phyloP scores from a whole-genome alignment of 2,113 vertebrate species.

The Maccullochella peelii region DNA sequence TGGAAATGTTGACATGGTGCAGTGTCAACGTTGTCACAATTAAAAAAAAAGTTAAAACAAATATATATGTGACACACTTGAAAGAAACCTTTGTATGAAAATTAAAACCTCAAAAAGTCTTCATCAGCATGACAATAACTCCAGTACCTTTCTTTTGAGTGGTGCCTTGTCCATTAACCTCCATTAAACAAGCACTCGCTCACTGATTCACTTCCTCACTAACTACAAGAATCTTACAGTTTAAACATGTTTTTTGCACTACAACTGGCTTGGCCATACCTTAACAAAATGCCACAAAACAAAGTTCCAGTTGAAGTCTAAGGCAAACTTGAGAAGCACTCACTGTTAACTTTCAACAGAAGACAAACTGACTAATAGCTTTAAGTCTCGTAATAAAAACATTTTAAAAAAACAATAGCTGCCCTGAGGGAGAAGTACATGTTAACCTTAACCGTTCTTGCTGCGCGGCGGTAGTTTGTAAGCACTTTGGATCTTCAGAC shows the following conservation, averaged over 20 bases:
- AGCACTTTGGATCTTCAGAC: slow-evolving; percentile 82
- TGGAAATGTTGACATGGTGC: slow-evolving; percentile 54
- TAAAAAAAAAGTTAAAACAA: slow-evolving; percentile 3
- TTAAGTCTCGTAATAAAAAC: slow-evolving; percentile 44
- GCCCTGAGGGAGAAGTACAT: slow-evolving; percentile 75
- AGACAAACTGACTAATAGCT: slow-evolving; percentile 53
- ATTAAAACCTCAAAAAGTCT: slow-evolving; percentile 34
- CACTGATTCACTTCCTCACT: slow-evolving; percentile 42
- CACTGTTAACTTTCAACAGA: slow-evolving; percentile 59
- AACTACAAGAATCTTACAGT: slow-evolving; percentile 57
- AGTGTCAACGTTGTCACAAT: slow-evolving; percentile 37
- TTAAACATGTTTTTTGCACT: slow-evolving; percentile 23
- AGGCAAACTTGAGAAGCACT: slow-evolving; percentile 81
- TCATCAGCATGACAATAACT: slow-evolving; percentile 45
- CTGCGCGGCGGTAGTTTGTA: slow-evolving; percentile 60
- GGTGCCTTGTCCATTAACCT: slow-evolving; percentile 43
- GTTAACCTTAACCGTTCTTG: slow-evolving; percentile 53
- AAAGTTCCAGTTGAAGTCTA: slow-evolving; percentile 79
- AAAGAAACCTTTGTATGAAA: slow-evolving; percentile 50
- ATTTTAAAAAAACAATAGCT: slow-evolving; percentile 56
- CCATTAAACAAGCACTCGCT: slow-evolving; percentile 48
- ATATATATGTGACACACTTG: slow-evolving; percentile 33
- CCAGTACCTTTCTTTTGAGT: slow-evolving; percentile 64
- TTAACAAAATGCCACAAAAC: slow-evolving; percentile 60
- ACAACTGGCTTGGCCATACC: slow-evolving; percentile 58